Evolutionary conservation across 2,888 invertebrate species (phyloP).

Genomic region (Mythimna vitellina): DNA sequence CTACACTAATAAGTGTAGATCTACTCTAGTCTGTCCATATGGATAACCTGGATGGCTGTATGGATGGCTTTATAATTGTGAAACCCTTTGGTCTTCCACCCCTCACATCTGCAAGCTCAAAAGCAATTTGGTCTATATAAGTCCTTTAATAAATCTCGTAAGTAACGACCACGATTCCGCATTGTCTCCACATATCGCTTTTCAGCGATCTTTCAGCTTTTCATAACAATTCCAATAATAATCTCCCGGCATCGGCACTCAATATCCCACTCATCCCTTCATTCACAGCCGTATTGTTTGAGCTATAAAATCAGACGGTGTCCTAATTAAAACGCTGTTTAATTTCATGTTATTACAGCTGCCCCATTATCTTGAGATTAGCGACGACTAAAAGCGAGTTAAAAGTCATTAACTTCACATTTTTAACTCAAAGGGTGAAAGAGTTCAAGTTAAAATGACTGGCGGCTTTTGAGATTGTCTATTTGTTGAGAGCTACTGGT

Average conservation of each 20-base stretch:
- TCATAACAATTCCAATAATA: conserved; percentile 13
- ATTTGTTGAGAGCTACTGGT: neutral
- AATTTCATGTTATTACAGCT: conserved; percentile 55
- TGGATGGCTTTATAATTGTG: no score
- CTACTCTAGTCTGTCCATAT: no score
- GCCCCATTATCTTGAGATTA: conserved; percentile 48
- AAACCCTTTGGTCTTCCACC: no score
- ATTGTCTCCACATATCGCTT: neutral
- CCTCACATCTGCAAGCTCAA: no score
- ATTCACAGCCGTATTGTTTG: conserved; percentile 20
- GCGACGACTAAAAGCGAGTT: conserved; percentile 44
- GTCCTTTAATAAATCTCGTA: neutral
- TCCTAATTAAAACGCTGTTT: conserved; percentile 53
- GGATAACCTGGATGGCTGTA: no score
- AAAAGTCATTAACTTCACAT: conserved; percentile 49
- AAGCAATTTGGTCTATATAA: neutral
- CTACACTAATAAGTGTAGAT: no score
- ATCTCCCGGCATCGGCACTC: neutral
- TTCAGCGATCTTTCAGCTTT: neutral
- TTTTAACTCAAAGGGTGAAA: conserved; percentile 44
- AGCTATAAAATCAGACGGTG: conserved; percentile 40
- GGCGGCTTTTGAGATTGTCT: conserved; percentile 11
- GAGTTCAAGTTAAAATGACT: conserved; percentile 11
- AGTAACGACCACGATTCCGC: no score
- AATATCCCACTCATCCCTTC: conserved; percentile 11